phyloP scores from a whole-genome alignment of 2,113 vertebrate species.

The Mesocricetus auratus region DNA sequence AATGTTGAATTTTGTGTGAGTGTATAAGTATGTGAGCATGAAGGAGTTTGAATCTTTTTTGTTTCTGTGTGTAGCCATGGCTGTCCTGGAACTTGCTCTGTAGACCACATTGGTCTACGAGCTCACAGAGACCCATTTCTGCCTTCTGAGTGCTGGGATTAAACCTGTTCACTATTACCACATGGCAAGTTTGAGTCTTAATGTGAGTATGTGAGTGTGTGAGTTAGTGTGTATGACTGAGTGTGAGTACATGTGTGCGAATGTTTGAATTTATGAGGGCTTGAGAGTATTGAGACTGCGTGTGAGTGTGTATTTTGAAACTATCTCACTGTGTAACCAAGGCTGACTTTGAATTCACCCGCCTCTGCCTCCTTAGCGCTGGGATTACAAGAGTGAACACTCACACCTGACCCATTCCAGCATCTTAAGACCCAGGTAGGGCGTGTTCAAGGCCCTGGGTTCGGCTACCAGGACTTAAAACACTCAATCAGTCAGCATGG shows the following conservation, averaged over 20 bases:
- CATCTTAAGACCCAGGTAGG: neutral
- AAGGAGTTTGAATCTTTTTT: neutral
- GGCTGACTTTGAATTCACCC: neutral
- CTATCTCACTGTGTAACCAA: neutral
- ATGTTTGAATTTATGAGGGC: neutral
- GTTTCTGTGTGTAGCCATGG: too few species aligned
- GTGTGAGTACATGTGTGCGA: too few species aligned
- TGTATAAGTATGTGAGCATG: neutral
- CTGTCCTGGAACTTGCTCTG: too few species aligned
- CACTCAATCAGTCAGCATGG: neutral
- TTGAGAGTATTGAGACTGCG: neutral
- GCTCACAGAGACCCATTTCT: too few species aligned
- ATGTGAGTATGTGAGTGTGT: neutral
- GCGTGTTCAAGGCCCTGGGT: neutral
- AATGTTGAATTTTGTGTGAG: neutral
- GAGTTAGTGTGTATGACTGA: neutral
- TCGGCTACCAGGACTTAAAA: neutral
- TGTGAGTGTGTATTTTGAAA: neutral
- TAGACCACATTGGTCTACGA: too few species aligned
- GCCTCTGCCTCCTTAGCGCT: neutral
- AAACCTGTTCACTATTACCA: too few species aligned
- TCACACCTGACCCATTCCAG: neutral
- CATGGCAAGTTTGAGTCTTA: neutral
- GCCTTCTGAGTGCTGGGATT: too few species aligned
- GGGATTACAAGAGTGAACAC: neutral